Evolutionary conservation across 1,140 invertebrate genomes (phyloP).

Genomic region (Riptortus pedestris): DNA sequence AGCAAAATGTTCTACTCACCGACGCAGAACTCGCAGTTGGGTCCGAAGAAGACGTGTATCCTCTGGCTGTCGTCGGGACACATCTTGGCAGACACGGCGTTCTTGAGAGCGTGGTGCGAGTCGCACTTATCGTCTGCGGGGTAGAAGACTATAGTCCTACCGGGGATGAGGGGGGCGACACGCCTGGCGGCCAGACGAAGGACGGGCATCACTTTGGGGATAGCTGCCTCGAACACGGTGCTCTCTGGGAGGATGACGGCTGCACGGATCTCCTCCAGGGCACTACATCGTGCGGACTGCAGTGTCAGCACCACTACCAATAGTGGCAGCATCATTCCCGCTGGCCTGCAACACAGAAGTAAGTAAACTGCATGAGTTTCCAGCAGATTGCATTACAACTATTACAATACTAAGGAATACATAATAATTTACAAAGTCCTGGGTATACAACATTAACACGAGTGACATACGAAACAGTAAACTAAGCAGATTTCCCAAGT

Average conservation of each 20-base stretch:
- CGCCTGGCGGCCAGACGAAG: constrained; percentile 46
- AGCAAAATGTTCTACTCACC: constrained; percentile 56
- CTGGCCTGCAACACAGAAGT: background rate
- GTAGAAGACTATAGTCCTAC: constrained; percentile 45
- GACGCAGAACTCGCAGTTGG: constrained; percentile 60
- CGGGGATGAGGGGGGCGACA: constrained; percentile 40
- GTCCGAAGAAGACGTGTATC: constrained; percentile 61
- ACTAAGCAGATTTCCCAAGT: too few species aligned
- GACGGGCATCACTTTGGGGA: constrained; percentile 43
- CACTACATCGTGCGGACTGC: background rate
- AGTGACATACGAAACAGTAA: too few species aligned
- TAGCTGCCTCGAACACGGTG: constrained; percentile 39
- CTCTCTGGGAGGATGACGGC: constrained; percentile 45
- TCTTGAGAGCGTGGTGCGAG: constrained; percentile 49
- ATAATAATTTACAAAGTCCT: too few species aligned
- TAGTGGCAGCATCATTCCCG: background rate
- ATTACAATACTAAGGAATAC: too few species aligned
- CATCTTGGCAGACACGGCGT: constrained; percentile 48
- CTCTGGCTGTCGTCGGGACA: constrained; percentile 42
- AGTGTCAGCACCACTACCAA: background rate
- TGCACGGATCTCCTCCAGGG: constrained; percentile 38
- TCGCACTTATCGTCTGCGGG: constrained; percentile 56
- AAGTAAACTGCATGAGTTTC: too few species aligned
- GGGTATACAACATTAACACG: too few species aligned
- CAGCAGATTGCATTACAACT: too few species aligned